These are phyloP conservation scores for Lobophora halterata DNA, from an alignment of 2,888 invertebrate genomes.

Conservation along the genomic window DNA sequence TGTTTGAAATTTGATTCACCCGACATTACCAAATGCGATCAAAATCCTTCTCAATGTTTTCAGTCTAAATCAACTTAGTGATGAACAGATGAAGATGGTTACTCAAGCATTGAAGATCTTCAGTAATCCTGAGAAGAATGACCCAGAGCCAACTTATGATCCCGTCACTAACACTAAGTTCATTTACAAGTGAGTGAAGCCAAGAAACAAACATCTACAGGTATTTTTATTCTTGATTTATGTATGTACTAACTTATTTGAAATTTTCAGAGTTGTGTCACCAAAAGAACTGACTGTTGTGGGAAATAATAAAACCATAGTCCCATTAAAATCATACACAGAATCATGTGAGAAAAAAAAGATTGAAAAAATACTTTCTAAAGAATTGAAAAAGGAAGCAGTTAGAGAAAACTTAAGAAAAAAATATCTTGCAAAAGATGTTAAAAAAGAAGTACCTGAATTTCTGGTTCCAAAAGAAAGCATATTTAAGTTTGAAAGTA, in stretches of 20 bases:
- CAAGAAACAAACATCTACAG: too few species aligned
- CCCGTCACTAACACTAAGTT: constrained; percentile 66
- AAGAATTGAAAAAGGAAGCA: constrained; percentile 32
- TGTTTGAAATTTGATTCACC: too few species aligned
- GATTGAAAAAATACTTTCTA: constrained; percentile 22
- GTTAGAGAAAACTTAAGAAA: constrained; percentile 16
- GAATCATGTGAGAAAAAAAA: constrained; percentile 29
- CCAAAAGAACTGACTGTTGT: constrained; percentile 65
- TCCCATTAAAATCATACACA: constrained; percentile 43
- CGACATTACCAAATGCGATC: too few species aligned
- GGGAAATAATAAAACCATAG: constrained; percentile 64
- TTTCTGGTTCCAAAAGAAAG: constrained; percentile 10
- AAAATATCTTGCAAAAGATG: constrained; percentile 25
- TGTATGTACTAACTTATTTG: neutral
- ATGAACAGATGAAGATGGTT: constrained; percentile 69
- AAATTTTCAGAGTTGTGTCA: constrained; percentile 59
- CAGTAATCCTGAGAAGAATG: constrained; percentile 56
- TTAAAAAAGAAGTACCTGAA: constrained; percentile 17
- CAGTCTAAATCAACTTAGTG: constrained; percentile 65
- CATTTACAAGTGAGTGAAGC: constrained; percentile 68
- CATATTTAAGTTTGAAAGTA: neutral
- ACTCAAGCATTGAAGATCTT: constrained; percentile 68
- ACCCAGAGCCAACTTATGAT: constrained; percentile 63
- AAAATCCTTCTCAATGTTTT: constrained; percentile 32
- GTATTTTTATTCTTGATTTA: too few species aligned